These are phyloP conservation scores for Macrosteles quadrilineatus DNA, from an alignment of 1,140 invertebrate genomes.

Conservation along the genomic window DNA sequence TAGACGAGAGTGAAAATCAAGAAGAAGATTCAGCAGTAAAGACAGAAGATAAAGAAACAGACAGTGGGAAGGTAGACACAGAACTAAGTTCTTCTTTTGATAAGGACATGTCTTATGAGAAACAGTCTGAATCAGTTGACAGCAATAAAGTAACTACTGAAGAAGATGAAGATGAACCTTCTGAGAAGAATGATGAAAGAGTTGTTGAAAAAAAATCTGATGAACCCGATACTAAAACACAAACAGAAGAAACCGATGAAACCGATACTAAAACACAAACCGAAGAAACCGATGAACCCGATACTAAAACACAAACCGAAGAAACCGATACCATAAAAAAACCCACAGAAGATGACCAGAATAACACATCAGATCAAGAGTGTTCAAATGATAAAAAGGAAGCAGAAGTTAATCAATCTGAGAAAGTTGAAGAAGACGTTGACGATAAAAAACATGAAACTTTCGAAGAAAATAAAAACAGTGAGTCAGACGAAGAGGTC, in stretches of 20 bases:
- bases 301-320: neutral
- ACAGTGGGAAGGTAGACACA: neutral
- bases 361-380: no score
- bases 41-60: slow-evolving; percentile 20
- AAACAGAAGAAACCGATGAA: slow-evolving; percentile 2
- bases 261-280: neutral
- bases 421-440: slow-evolving; percentile 5
- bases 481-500: neutral
- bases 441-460: neutral
- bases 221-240: neutral
- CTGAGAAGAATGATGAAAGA: neutral
- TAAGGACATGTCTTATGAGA: neutral
- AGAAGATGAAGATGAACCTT: slow-evolving; percentile 22
- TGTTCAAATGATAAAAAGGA: neutral
- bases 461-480: neutral
- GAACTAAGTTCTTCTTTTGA: neutral
- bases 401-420: neutral
- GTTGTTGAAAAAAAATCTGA: slow-evolving; percentile 15
- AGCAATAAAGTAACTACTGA: neutral
- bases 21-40: neutral
- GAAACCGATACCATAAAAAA: no score
- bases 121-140: neutral
- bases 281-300: slow-evolving; percentile 12
- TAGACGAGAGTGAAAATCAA: neutral
- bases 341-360: no score